Evolutionary conservation across 2,113 vertebrate species (phyloP).

Genomic region (Cettia cetti): DNA sequence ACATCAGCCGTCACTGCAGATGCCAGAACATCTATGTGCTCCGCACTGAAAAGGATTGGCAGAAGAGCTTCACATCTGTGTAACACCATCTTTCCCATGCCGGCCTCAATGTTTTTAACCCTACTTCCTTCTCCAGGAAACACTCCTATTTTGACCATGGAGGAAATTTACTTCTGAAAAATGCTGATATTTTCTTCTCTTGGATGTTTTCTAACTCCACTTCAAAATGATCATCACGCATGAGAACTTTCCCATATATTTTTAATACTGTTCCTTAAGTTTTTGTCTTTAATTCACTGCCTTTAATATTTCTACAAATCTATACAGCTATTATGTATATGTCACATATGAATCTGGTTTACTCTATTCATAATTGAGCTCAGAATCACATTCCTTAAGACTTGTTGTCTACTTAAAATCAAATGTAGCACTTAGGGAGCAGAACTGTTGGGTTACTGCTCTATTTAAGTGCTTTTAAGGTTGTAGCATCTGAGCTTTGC

Average conservation of each 20-base stretch:
- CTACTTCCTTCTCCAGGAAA: background rate
- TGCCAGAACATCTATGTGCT: background rate
- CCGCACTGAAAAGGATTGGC: background rate
- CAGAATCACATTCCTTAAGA: background rate
- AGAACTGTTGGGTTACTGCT: background rate
- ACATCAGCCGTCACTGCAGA: background rate
- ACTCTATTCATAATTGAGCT: background rate
- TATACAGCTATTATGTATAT: background rate
- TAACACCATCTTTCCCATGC: background rate
- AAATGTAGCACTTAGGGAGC: background rate
- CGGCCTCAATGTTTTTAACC: background rate
- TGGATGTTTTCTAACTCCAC: background rate
- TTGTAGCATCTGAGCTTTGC: background rate
- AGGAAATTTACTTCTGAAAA: background rate
- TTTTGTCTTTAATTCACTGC: background rate
- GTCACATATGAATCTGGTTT: background rate
- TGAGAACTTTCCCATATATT: background rate
- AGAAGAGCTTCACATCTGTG: background rate
- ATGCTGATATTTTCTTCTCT: background rate
- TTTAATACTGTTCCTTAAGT: background rate
- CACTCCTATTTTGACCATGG: background rate
- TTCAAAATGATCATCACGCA: background rate
- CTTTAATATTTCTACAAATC: background rate
- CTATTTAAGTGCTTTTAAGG: background rate
- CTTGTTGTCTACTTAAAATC: background rate